Percentiles rank a stretch among this genome's conserved stretches.
Evolutionary conservation across 2,888 invertebrate species (phyloP).

Genomic region (Halocaridina rubra): DNA sequence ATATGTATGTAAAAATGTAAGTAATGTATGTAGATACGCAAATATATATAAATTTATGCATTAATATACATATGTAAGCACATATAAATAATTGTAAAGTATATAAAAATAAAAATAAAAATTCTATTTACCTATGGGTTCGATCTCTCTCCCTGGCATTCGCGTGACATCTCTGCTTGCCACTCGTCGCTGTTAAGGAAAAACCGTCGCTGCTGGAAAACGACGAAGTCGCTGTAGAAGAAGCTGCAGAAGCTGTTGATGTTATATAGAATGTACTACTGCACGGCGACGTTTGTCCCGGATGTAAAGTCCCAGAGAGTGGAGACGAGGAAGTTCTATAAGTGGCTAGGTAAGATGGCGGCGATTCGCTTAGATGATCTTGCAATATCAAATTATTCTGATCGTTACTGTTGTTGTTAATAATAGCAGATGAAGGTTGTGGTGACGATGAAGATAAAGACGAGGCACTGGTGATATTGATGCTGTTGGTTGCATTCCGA

Average conservation of each 20-base stretch:
- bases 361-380: too few relatives aligned
- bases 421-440: not conserved
- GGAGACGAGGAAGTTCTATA: not conserved
- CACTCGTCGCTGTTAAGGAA: slow-evolving; percentile 17
- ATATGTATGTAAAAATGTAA: too few relatives aligned
- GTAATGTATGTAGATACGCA: too few relatives aligned
- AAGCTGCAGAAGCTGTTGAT: not conserved
- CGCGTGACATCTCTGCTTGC: slow-evolving; percentile 78
- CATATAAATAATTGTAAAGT: too few relatives aligned
- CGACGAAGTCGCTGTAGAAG: not conserved
- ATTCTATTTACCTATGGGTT: slow-evolving; percentile 87
- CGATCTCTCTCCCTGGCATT: slow-evolving; percentile 85
- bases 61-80: too few relatives aligned
- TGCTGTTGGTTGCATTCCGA: not conserved
- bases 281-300: not conserved
- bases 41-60: too few relatives aligned
- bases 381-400: too few relatives aligned
- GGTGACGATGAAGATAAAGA: not conserved
- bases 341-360: too few relatives aligned
- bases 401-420: too few relatives aligned
- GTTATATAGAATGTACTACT: not conserved
- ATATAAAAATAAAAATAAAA: too few relatives aligned
- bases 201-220: not conserved
- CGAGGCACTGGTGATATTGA: not conserved
- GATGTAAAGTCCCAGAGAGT: not conserved